These are phyloP conservation scores for Drosophila multiciliata DNA, from an alignment of 2,888 invertebrate genomes.

Conservation along the genomic window DNA sequence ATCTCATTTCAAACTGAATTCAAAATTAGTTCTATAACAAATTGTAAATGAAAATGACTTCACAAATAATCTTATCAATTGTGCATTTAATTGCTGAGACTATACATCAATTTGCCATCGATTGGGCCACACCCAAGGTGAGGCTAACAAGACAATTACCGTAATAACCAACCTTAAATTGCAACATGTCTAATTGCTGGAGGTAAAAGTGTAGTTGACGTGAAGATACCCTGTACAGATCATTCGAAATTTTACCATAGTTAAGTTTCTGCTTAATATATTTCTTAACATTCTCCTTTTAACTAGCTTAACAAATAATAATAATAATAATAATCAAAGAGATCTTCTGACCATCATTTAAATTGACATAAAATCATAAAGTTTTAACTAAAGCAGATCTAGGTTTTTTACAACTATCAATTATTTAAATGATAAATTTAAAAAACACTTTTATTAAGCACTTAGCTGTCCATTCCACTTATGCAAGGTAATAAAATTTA, in stretches of 20 bases:
- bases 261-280: background rate
- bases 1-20: background rate
- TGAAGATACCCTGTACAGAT: background rate
- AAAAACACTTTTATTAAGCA: background rate
- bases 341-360: background rate
- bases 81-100: conserved; percentile 21
- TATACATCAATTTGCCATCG: conserved; percentile 31
- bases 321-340: background rate
- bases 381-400: too few species aligned
- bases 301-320: too few species aligned
- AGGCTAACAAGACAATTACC: conserved; percentile 62
- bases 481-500: conserved; percentile 35
- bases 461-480: background rate
- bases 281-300: background rate
- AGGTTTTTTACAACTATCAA: background rate
- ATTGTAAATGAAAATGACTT: background rate
- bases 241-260: background rate
- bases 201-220: background rate
- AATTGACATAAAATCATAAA: background rate
- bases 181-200: conserved; percentile 5
- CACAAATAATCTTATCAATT: conserved; percentile 38
- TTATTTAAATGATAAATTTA: background rate
- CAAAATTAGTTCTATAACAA: background rate
- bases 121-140: conserved; percentile 38
- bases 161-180: conserved; percentile 55